Evolutionary conservation across 2,113 vertebrate species (phyloP).

Genomic region (Corythoichthys haematopterus): DNA sequence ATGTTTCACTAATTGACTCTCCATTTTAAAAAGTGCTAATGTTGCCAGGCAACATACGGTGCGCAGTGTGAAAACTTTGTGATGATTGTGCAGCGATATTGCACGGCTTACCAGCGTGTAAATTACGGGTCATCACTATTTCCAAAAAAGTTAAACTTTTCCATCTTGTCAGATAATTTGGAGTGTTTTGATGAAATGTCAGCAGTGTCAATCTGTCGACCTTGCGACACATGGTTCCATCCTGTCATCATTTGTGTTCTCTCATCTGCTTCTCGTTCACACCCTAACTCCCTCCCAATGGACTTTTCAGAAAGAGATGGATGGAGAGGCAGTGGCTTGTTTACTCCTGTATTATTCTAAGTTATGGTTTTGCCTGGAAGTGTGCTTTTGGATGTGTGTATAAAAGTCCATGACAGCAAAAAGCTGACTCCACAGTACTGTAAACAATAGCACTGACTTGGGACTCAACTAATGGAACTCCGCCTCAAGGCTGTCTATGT

Average conservation of each 20-base stretch:
- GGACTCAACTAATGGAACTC: slow-evolving; percentile 41
- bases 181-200: slow-evolving; percentile 3
- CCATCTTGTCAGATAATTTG: slow-evolving; percentile 1
- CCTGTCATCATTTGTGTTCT: slow-evolving; percentile 18
- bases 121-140: neutral
- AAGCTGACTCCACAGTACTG: slow-evolving; percentile 9
- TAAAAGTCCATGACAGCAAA: neutral
- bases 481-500: slow-evolving; percentile 16
- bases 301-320: slow-evolving; percentile 22
- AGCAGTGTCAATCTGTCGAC: slow-evolving; percentile 22
- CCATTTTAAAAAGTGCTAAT: slow-evolving; percentile 14
- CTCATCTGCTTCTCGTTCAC: slow-evolving; percentile 22
- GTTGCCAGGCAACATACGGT: slow-evolving; percentile 43
- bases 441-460: slow-evolving; percentile 2
- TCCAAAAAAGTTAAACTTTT: neutral
- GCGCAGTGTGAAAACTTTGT: slow-evolving; percentile 13
- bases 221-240: slow-evolving; percentile 23
- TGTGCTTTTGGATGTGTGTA: neutral
- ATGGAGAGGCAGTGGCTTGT: slow-evolving; percentile 11
- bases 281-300: slow-evolving; percentile 13
- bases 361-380: slow-evolving; percentile 4
- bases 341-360: slow-evolving; percentile 12
- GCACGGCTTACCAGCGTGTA: neutral
- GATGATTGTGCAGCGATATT: neutral
- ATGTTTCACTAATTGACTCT: slow-evolving; percentile 1